These are phyloP conservation scores for Zoanthus sansibaricus DNA, from an alignment of 92 coral and sea anemone species.

Conservation along the genomic window DNA sequence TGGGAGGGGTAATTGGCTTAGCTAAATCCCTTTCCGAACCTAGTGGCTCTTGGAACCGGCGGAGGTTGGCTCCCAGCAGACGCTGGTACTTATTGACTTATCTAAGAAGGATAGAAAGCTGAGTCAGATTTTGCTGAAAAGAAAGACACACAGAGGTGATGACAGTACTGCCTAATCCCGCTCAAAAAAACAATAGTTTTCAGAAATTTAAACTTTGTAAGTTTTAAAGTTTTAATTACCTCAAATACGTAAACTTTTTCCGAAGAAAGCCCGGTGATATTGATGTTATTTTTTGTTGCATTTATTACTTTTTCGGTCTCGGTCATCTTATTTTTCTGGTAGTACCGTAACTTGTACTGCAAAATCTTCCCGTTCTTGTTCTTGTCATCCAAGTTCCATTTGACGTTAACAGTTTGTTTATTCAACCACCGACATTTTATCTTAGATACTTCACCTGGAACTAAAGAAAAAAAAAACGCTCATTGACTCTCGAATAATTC, in stretches of 20 bases:
- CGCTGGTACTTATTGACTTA: too few species aligned
- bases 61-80: too few species aligned
- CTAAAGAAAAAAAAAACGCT: neutral
- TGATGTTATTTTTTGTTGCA: neutral
- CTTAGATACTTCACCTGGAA: conserved; percentile 3
- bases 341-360: conserved; percentile 16
- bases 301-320: neutral
- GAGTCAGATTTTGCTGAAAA: too few species aligned
- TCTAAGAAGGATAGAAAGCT: too few species aligned
- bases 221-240: neutral
- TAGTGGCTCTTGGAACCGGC: too few species aligned
- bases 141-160: too few species aligned
- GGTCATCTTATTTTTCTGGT: neutral
- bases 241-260: conserved; percentile 1
- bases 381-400: neutral
- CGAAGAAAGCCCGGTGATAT: conserved; percentile 8
- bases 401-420: neutral
- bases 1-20: too few species aligned
- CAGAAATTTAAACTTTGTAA: neutral
- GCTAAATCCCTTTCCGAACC: too few species aligned
- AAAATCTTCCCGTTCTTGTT: conserved; percentile 1
- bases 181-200: neutral
- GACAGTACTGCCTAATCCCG: too few species aligned
- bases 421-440: neutral
- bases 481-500: neutral